Conservation (phyloP, 2,113 vertebrate genomes). For the Bothrops jararaca region DNA sequence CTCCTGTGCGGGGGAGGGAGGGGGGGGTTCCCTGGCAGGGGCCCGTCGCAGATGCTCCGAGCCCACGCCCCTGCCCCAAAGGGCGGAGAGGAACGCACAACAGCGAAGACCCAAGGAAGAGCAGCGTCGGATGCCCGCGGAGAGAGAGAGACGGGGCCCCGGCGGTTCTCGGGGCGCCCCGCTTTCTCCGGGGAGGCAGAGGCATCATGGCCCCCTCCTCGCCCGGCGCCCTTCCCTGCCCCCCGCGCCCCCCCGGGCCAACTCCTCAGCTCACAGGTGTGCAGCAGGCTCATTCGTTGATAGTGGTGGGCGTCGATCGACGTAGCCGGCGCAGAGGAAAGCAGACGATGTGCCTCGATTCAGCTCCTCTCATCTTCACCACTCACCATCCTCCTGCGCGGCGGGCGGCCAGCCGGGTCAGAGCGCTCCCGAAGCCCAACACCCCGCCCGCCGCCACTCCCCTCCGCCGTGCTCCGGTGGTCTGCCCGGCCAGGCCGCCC, state of each 20-base stretch:
- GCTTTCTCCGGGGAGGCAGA: no score
- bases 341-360: conserved; percentile 97
- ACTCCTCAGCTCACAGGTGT: conserved; percentile 99
- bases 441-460: background rate
- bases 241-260: background rate
- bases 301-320: conserved; percentile 96
- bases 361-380: conserved; percentile 96
- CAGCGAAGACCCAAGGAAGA: background rate
- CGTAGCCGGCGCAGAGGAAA: conserved; percentile 96
- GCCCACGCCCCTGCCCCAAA: background rate
- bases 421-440: background rate
- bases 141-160: no score
- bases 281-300: conserved; percentile 97
- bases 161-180: no score
- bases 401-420: background rate
- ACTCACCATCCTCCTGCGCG: conserved; percentile 94
- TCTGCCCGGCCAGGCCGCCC: background rate
- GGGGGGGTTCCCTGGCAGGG: background rate
- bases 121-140: background rate
- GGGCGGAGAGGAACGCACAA: background rate
- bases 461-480: no score
- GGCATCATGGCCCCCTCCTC: background rate
- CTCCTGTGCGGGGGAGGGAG: background rate
- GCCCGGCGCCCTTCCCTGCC: no score
- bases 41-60: background rate